These are phyloP conservation scores for Hippopotamyrus pictus DNA, from an alignment of 2,797 vertebrate genomes.

Conservation along the genomic window DNA sequence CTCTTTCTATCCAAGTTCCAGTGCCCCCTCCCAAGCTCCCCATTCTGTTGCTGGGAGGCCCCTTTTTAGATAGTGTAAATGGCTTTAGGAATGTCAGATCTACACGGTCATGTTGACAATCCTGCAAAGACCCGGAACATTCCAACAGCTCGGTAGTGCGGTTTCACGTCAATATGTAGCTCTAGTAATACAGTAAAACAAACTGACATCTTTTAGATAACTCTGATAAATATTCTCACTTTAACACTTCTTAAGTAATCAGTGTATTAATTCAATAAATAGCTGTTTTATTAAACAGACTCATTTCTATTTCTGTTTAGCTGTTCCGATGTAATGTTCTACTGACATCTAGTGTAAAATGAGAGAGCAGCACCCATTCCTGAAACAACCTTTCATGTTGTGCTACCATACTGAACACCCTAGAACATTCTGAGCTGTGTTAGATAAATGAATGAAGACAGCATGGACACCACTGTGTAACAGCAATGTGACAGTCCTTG, in stretches of 20 bases:
- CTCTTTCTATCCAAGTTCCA: conserved; percentile 10
- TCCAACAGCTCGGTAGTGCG: not conserved
- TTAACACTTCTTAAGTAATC: not conserved
- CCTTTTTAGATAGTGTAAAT: not conserved
- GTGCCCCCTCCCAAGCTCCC: not conserved
- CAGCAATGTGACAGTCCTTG: not conserved
- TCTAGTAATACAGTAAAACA: not conserved
- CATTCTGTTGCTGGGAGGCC: not conserved
- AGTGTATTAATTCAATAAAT: not conserved
- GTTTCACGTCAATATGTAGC: not conserved
- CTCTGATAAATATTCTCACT: not conserved
- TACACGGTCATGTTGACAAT: not conserved
- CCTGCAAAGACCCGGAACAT: not conserved
- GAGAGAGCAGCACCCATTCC: not conserved
- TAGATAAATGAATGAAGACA: not conserved
- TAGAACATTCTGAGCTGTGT: not conserved
- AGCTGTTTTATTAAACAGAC: not conserved
- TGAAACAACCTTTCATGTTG: not conserved
- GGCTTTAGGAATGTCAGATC: not conserved
- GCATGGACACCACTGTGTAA: not conserved
- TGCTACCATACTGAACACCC: not conserved
- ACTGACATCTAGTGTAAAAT: conserved; percentile 17
- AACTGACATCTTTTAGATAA: not conserved
- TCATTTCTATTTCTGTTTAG: not conserved
- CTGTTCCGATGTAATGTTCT: not conserved